Conservation (phyloP, 2,797 vertebrate genomes). For the Hoplostethus atlanticus region DNA sequence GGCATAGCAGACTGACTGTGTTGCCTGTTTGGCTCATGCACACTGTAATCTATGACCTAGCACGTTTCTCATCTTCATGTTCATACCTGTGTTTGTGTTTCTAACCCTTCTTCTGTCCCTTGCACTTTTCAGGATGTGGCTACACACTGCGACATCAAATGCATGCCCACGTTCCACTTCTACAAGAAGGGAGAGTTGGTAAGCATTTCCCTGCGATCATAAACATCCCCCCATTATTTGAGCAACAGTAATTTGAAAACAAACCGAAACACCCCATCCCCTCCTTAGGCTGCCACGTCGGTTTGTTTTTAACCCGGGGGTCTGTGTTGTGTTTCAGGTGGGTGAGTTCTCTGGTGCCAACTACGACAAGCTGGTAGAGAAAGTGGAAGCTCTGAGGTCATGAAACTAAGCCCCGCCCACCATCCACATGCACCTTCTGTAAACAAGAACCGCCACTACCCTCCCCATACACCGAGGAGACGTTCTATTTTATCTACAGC, state of each 20-base stretch:
- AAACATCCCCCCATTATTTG: background rate
- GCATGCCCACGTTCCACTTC: conserved; percentile 95
- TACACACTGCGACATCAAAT: conserved; percentile 78
- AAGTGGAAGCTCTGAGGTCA: conserved; percentile 61
- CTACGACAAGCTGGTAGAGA: conserved; percentile 73
- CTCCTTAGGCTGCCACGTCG: background rate
- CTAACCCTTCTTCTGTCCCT: background rate
- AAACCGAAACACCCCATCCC: no score
- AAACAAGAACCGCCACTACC: conserved; percentile 1
- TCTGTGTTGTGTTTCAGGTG: conserved; percentile 80
- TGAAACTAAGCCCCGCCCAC: background rate
- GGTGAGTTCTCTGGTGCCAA: conserved; percentile 86
- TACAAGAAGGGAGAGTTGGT: conserved; percentile 88
- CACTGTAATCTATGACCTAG: no score
- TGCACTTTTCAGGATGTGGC: conserved; percentile 87
- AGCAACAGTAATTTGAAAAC: background rate
- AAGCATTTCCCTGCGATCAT: conserved; percentile 11
- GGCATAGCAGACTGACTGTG: no score
- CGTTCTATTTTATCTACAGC: conserved; percentile 20
- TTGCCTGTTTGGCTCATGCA: no score
- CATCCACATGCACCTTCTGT: conserved; percentile 4
- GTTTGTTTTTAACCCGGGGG: no score
- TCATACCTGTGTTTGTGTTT: background rate
- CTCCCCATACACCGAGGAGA: background rate
- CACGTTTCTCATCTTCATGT: no score